Evolutionary conservation across 2,113 vertebrate genomes (phyloP).

Genomic region (Laticauda laticaudata): DNA sequence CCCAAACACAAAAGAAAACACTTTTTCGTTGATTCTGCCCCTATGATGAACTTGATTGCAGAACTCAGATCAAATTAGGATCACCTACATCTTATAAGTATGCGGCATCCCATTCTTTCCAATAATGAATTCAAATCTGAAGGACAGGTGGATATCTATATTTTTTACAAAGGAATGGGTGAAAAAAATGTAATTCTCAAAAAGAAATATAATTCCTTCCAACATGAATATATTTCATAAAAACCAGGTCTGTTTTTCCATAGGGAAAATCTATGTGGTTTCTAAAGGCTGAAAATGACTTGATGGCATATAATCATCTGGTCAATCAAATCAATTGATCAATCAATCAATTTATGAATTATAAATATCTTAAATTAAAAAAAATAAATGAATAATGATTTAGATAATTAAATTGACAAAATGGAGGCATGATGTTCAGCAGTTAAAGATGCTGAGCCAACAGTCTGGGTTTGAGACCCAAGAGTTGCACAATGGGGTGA

Average conservation of each 20-base stretch:
- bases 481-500: not conserved
- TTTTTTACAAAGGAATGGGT: not conserved
- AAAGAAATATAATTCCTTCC: not conserved
- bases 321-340: not conserved
- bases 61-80: not conserved
- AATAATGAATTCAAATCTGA: not conserved
- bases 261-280: not conserved
- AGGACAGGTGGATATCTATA: not conserved
- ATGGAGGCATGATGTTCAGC: not conserved
- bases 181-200: not conserved
- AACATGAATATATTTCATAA: not conserved
- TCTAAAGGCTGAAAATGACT: not conserved
- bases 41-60: not conserved
- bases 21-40: not conserved
- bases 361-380: not conserved
- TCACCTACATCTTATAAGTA: not conserved
- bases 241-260: not conserved
- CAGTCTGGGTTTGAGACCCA: not conserved
- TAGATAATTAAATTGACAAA: slow-evolving; percentile 16
- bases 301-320: not conserved
- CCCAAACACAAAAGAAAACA: not conserved
- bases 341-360: too few relatives aligned
- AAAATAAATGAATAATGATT: not conserved
- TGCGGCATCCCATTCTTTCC: not conserved
- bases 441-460: not conserved